These are phyloP conservation scores for Amia ocellicauda DNA, from an alignment of 2,113 vertebrate species.

Conservation along the genomic window DNA sequence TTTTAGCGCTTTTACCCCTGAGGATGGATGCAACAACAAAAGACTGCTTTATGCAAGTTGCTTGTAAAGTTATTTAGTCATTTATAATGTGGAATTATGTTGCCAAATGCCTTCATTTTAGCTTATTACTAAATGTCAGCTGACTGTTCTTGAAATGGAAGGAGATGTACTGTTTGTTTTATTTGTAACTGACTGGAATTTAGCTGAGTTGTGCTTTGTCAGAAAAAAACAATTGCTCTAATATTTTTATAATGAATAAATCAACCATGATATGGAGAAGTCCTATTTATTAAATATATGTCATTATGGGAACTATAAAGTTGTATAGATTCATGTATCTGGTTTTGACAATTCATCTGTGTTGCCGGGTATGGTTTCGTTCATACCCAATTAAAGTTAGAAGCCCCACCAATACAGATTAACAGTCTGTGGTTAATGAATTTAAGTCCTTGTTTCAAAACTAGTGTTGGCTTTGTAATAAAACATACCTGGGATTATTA, in stretches of 20 bases:
- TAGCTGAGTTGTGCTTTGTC: not conserved
- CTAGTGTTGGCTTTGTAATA: not conserved
- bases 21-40: not conserved
- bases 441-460: not conserved
- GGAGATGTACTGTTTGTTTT: no score
- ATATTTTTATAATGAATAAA: no score
- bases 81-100: no score
- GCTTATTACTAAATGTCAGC: not conserved
- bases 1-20: not conserved
- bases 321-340: no score
- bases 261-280: no score
- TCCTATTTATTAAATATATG: no score
- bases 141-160: not conserved
- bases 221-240: not conserved
- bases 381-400: constrained; percentile 14
- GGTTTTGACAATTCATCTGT: no score
- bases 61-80: not conserved
- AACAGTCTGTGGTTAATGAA: not conserved
- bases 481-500: no score
- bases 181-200: no score
- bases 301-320: no score
- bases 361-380: no score
- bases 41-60: not conserved
- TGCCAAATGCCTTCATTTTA: not conserved
- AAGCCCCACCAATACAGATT: constrained; percentile 16